phyloP scores from a whole-genome alignment of 2,888 invertebrate species.

The Gastrophysa polygoni region DNA sequence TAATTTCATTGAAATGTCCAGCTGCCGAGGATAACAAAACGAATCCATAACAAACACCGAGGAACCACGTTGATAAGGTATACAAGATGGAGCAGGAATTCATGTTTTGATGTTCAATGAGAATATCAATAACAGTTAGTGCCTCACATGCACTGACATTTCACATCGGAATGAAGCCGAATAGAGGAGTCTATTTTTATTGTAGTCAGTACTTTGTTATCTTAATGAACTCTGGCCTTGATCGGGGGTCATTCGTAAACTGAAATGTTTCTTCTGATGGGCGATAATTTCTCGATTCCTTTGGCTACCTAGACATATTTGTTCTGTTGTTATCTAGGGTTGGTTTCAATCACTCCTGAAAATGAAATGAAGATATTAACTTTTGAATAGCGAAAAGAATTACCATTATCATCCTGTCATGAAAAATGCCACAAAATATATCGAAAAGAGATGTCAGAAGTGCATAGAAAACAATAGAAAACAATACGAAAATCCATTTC shows the following conservation, averaged over 20 bases:
- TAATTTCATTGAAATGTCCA: conserved; percentile 56
- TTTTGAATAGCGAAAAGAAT: no score
- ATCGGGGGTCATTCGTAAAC: background rate
- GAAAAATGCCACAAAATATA: no score
- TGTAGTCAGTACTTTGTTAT: background rate
- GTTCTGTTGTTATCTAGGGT: background rate
- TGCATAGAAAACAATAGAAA: no score
- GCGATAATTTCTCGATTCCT: background rate
- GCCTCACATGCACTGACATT: background rate
- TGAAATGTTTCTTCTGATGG: background rate
- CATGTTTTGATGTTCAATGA: conserved; percentile 19
- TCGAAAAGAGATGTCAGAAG: no score
- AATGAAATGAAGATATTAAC: background rate
- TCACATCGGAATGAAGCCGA: background rate
- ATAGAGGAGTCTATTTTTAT: background rate
- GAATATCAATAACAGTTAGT: background rate
- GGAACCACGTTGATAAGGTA: conserved; percentile 36
- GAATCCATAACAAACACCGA: conserved; percentile 57
- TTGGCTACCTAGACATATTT: background rate
- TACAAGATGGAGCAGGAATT: conserved; percentile 37
- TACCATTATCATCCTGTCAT: no score
- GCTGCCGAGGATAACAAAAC: conserved; percentile 59
- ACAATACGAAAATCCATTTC: no score
- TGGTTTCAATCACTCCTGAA: background rate
- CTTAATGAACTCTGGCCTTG: background rate